These are phyloP conservation scores for Hippasteria phrygiana DNA, from an alignment of 53 echinoderm and acorn worm species.

Conservation along the genomic window DNA sequence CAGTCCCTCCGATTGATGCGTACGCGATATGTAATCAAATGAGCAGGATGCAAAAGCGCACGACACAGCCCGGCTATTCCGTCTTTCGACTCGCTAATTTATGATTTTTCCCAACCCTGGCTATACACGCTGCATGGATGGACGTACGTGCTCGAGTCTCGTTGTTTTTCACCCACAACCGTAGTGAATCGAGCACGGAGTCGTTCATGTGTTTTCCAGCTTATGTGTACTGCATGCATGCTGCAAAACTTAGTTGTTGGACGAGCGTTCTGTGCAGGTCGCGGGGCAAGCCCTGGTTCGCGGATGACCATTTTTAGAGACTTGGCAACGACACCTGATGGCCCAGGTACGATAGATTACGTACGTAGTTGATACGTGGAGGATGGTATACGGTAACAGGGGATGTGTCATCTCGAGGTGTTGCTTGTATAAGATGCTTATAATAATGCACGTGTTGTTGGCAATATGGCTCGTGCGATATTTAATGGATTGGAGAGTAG, in stretches of 20 bases:
- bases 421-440: not conserved
- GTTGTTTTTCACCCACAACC: not conserved
- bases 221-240: not conserved
- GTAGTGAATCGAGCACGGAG: not conserved
- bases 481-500: too few species aligned
- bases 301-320: slow-evolving; percentile 15
- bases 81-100: slow-evolving; percentile 42
- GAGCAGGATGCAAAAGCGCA: not conserved
- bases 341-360: slow-evolving; percentile 35
- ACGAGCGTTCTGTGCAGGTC: not conserved
- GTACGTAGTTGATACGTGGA: slow-evolving; percentile 1
- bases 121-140: not conserved
- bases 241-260: not conserved
- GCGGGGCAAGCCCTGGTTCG: not conserved
- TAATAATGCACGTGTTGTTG: slow-evolving; percentile 2
- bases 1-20: slow-evolving; percentile 28
- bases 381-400: not conserved
- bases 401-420: slow-evolving; percentile 5
- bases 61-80: not conserved
- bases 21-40: slow-evolving; percentile 29
- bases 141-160: too few species aligned
- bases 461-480: not conserved
- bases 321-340: slow-evolving; percentile 31
- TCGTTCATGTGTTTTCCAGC: not conserved
- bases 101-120: slow-evolving; percentile 46